Evolutionary conservation across 2,888 invertebrate genomes (phyloP).

Genomic region (Calameuta idolon): DNA sequence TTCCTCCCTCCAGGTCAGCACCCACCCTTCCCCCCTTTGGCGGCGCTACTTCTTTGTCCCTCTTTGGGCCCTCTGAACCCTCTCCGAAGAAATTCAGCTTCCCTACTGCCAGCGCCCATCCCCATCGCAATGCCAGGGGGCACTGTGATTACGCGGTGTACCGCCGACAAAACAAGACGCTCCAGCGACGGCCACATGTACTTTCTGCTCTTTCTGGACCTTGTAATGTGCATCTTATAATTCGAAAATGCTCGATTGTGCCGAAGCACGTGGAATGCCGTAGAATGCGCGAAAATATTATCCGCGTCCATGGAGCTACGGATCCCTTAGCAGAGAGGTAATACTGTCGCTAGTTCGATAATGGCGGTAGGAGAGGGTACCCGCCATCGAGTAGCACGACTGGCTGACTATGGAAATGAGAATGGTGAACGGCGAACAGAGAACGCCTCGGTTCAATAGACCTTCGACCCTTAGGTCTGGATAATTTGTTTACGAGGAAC

Average conservation of each 20-base stretch:
- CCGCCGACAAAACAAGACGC: constrained; percentile 61
- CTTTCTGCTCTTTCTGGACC: constrained; percentile 23
- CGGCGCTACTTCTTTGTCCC: neutral
- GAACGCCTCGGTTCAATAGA: constrained; percentile 66
- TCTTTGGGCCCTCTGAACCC: constrained; percentile 16
- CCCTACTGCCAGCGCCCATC: constrained; percentile 22
- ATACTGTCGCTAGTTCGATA: neutral
- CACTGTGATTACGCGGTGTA: constrained; percentile 63
- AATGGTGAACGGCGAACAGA: constrained; percentile 46
- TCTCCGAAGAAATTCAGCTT: constrained; percentile 32
- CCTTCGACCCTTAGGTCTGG: constrained; percentile 67
- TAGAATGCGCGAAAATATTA: neutral
- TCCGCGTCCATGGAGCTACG: neutral
- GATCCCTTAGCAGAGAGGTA: neutral
- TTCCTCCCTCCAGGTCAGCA: constrained; percentile 16
- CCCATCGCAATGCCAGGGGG: constrained; percentile 55
- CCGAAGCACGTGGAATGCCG: neutral
- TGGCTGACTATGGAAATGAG: constrained; percentile 65
- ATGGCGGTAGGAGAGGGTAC: neutral
- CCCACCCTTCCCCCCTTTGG: constrained; percentile 12
- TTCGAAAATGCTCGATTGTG: neutral
- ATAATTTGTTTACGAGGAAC: constrained; percentile 67
- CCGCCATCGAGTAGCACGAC: neutral
- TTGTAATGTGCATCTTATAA: constrained; percentile 41
- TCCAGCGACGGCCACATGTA: constrained; percentile 33